phyloP scores from a whole-genome alignment of 64 coral and sea anemone genomes.

The Platygyra sinensis region DNA sequence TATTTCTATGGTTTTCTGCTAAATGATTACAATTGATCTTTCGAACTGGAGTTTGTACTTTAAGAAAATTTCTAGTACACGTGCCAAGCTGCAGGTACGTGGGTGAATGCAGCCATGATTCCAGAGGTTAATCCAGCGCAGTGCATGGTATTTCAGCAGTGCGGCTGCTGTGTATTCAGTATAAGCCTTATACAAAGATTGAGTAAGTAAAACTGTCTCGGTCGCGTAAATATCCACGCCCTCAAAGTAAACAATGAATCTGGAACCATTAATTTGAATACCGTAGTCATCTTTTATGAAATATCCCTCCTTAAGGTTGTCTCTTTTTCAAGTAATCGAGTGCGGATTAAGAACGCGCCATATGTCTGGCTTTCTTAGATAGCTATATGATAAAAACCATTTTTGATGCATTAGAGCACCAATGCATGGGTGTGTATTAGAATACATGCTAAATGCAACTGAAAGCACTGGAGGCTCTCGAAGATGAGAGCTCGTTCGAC shows the following conservation, averaged over 20 bases:
- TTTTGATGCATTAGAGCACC: too few species aligned
- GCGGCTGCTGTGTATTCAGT: not conserved
- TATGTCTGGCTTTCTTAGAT: not conserved
- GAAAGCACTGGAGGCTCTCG: not conserved
- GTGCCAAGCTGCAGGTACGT: not conserved
- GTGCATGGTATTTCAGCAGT: not conserved
- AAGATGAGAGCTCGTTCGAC: not conserved
- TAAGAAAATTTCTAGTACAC: not conserved
- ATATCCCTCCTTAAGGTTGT: constrained; percentile 15
- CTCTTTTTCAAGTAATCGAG: constrained; percentile 2
- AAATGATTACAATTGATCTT: too few species aligned
- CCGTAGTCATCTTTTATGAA: not conserved
- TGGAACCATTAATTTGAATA: constrained; percentile 12
- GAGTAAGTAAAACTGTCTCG: constrained; percentile 22
- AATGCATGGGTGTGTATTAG: not conserved
- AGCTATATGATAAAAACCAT: not conserved
- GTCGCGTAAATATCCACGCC: constrained; percentile 1
- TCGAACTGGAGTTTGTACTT: too few species aligned
- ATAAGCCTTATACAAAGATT: not conserved
- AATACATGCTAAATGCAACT: not conserved
- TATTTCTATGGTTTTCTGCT: too few species aligned
- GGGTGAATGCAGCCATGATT: not conserved
- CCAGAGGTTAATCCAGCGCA: not conserved
- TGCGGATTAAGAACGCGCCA: constrained; percentile 14
- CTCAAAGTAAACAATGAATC: constrained; percentile 17